Evolutionary conservation across 2,113 vertebrate genomes (phyloP).

Genomic region (Rana temporaria): DNA sequence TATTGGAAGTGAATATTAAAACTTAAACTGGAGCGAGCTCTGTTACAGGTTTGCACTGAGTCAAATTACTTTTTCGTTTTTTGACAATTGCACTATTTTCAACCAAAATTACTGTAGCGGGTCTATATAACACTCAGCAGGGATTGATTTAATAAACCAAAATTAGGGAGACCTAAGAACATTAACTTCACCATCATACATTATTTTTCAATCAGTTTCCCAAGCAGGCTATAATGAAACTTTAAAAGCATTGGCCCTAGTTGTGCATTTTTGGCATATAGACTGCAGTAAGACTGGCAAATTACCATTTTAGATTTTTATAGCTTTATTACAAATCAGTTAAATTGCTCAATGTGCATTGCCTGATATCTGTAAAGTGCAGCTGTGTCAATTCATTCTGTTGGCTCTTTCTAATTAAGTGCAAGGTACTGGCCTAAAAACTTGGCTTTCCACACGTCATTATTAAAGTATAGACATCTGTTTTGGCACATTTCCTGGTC

Average conservation of each 20-base stretch:
- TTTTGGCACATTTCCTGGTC: slow-evolving; percentile 54
- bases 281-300: background rate
- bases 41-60: too few relatives aligned
- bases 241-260: background rate
- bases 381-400: slow-evolving; percentile 52
- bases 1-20: too few relatives aligned
- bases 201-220: slow-evolving; percentile 18
- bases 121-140: slow-evolving; percentile 28
- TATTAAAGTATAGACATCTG: slow-evolving; percentile 55
- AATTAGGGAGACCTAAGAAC: slow-evolving; percentile 3
- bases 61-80: too few relatives aligned
- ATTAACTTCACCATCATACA: background rate
- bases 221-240: background rate
- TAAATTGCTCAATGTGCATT: slow-evolving; percentile 14
- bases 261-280: background rate
- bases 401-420: slow-evolving; percentile 54
- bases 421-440: slow-evolving; percentile 52
- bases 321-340: slow-evolving; percentile 5
- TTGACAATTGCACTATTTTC: background rate
- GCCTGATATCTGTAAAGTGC: slow-evolving; percentile 43
- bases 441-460: slow-evolving; percentile 50
- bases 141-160: slow-evolving; percentile 15
- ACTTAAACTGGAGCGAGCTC: too few relatives aligned
- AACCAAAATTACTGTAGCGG: background rate
- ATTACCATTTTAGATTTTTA: slow-evolving; percentile 27